These are phyloP conservation scores for Lates calcarifer DNA, from an alignment of 2,113 vertebrate genomes.

Conservation along the genomic window DNA sequence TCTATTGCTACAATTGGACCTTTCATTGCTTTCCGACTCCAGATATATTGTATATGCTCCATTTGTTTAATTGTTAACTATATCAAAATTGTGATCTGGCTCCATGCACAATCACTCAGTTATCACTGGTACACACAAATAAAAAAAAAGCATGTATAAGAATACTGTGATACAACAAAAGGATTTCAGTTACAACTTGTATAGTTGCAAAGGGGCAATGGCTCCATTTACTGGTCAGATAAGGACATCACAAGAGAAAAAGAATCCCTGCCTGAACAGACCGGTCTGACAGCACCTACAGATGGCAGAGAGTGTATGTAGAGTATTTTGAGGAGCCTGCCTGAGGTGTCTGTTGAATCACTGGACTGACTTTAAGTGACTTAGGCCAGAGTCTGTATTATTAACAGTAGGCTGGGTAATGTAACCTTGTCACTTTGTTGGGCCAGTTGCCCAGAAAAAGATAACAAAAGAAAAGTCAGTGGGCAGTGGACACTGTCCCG, in stretches of 20 bases:
- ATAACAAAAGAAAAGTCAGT: slow-evolving; percentile 56
- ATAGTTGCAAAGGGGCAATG: slow-evolving; percentile 62
- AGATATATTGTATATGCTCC: slow-evolving; percentile 73
- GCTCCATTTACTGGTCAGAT: slow-evolving; percentile 73
- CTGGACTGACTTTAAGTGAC: slow-evolving; percentile 62
- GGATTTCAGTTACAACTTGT: slow-evolving; percentile 55
- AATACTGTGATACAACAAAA: slow-evolving; percentile 71
- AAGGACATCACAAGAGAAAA: slow-evolving; percentile 61
- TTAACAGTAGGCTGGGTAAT: slow-evolving; percentile 65
- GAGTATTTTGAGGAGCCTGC: slow-evolving; percentile 64
- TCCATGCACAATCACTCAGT: slow-evolving; percentile 71
- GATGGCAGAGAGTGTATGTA: slow-evolving; percentile 59
- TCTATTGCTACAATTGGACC: slow-evolving; percentile 84
- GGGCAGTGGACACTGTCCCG: slow-evolving; percentile 67
- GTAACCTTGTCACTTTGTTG: slow-evolving; percentile 52
- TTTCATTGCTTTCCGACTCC: slow-evolving; percentile 77
- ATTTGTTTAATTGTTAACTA: slow-evolving; percentile 60
- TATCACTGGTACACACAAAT: slow-evolving; percentile 59
- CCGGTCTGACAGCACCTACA: slow-evolving; percentile 65
- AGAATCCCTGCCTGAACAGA: slow-evolving; percentile 65
- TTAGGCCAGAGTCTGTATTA: slow-evolving; percentile 49
- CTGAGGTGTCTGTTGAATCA: slow-evolving; percentile 68
- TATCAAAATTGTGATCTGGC: slow-evolving; percentile 66
- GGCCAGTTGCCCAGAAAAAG: slow-evolving; percentile 39
- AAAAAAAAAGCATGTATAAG: slow-evolving; percentile 65